Base-by-base conservation (phyloP, 1,140 invertebrate species). In the Drosophila jambulina region DNA sequence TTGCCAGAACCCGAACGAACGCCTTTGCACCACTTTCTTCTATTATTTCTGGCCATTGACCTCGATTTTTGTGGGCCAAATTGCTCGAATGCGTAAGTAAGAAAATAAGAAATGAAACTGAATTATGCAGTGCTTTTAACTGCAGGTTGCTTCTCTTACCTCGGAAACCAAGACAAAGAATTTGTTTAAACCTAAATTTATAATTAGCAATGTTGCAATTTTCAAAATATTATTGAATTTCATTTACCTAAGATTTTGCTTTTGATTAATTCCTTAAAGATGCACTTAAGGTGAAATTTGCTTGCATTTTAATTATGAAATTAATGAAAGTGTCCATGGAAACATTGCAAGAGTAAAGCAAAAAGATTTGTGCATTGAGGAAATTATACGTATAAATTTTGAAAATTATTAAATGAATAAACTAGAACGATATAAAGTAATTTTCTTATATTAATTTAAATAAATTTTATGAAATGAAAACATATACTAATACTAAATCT, bases 41-140 rank as follows among this genome's bases (percentile, higher is more conserved):
- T 72, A 74, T 70, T 77, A 67, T 80, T 78, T 88, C 62, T 75
- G 84, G 62, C 72, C 77, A 84, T 80, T 80, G 84, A 69, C 85
- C 84, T 62, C 77, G 23, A 65, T 80, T 57, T 54, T 54, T 53
- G 34, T 80, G 64, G 77, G 59, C 53, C 59, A 63, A 60, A 36
- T 43, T 38, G 29, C 27, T 59, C 27, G 46, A 13, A 17, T 65
- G 58, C 25, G 12, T 10, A 21, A 32, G 48, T 43, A 45, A 27
- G 23, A n/a, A 64, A 43, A 57, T 54, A 27, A 71, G 69, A 63
- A 65, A 70, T 27, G n/a, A 77, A 75, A 75, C 60, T 71, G 80
- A 88, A 70, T 83, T 68, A 87, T 74, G 68, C 49, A 43, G 40
- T 4, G 69, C 48, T 45, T 45, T 61, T 77, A 75, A 7, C 21